A percentile compares a stretch with the other conserved stretches of the same genome.
Conservation (phyloP, 2,888 invertebrate species). For the Metacarcinus magister region DNA sequence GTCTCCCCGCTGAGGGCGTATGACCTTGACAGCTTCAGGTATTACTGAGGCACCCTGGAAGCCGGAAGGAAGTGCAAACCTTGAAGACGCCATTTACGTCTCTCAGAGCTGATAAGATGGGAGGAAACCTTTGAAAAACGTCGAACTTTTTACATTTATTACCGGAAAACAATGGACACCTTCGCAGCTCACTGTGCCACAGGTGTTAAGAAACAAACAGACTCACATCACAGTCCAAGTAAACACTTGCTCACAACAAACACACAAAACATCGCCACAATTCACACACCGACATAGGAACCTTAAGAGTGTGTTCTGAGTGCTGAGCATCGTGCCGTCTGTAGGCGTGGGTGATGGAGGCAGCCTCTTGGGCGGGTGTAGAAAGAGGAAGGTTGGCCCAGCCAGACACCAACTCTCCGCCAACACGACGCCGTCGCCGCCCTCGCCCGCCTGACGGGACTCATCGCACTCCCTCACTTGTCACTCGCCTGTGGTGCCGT, state of each 20-base stretch:
- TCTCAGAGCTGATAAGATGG: background rate
- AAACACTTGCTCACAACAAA: background rate
- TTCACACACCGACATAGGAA: background rate
- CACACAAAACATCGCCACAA: background rate
- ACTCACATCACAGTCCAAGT: background rate
- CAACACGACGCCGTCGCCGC: background rate
- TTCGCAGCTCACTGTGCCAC: background rate
- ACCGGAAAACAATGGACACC: background rate
- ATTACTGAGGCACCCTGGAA: slow-evolving; percentile 57
- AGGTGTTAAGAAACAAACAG: background rate
- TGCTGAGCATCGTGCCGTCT: slow-evolving; percentile 28
- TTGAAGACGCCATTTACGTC: slow-evolving; percentile 11
- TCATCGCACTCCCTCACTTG: background rate
- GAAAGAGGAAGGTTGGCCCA: background rate
- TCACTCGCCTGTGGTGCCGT: background rate
- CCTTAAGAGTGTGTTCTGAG: background rate
- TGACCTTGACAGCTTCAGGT: slow-evolving; percentile 73
- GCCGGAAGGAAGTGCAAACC: background rate
- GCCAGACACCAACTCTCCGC: background rate
- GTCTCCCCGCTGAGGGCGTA: slow-evolving; percentile 74
- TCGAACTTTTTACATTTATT: background rate
- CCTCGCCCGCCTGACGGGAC: slow-evolving; percentile 10
- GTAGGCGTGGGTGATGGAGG: background rate
- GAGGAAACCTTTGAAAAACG: background rate
- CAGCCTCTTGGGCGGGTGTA: background rate